Evolutionary conservation across 2,888 invertebrate species (phyloP), one percentile per base, ranked within the genome.

Genomic region (Drosophila koepferae): DNA sequence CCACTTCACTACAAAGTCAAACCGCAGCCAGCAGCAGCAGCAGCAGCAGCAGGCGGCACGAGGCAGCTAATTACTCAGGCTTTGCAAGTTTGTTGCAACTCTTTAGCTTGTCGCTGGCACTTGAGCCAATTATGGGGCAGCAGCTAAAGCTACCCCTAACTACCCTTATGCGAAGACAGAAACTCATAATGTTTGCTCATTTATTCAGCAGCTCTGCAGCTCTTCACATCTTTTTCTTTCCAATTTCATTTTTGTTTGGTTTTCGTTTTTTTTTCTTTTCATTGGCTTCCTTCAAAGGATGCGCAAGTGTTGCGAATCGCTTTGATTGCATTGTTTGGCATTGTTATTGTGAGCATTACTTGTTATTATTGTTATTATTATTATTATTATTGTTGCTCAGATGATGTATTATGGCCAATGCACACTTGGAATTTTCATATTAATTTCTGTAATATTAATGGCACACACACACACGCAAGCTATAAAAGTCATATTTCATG

Each of bases 381-480:
- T 60, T 49, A 48, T 77, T 76, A 62, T 68, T 72, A 68, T 60
- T 60, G 48, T 73, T 78, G 62, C 63, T 70, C 72, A 34, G 72
- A 78, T 87, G 88, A 87, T 87, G 88, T 80, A 86, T 86, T 85
- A 77, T 78, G 60, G 73, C 56, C 73, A 75, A 72, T 84, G 88
- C 89, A 76, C 90, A 89, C 86, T 82, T 74, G 88, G 88, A 88
- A 88, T 88, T 88, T 88, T 90, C 77, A 88, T 88, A 88, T 88
- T 88, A 88, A 88, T 88, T 90, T 84, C 74, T 46, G 63, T 72
- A 64, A 87, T 86, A 89, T 83, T 83, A 88, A 87, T 82, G 88
- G 86, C 70, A 51, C 62, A 48, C 44, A 44, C n/a, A 40, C 16
- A 16, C 40, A 7, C 40, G 8, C 43, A 43, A 49, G 36, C 44